Evolutionary conservation across 2,888 invertebrate species (phyloP).

Genomic region (Andrena praecox): DNA sequence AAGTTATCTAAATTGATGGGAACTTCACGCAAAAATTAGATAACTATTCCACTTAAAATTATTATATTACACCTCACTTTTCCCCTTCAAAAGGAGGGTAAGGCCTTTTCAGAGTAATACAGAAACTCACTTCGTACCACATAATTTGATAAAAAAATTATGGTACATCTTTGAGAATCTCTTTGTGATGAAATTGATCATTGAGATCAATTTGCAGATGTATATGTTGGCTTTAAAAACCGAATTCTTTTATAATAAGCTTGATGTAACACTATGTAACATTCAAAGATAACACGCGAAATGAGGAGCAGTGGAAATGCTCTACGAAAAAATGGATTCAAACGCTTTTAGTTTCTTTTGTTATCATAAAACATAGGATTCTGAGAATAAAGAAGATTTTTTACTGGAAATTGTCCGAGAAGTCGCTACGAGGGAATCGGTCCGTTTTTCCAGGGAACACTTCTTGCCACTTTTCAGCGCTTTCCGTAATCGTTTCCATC

Average conservation of each 20-base stretch:
- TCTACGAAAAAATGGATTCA: not conserved
- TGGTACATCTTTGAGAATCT: too few relatives aligned
- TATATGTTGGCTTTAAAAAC: too few relatives aligned
- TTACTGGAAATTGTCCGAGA: not conserved
- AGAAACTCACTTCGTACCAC: too few relatives aligned
- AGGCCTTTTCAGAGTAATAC: too few relatives aligned
- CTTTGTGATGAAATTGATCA: not conserved
- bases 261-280: not conserved
- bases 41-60: too few relatives aligned
- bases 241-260: not conserved
- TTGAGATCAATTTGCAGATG: too few relatives aligned
- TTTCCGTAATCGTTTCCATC: constrained; percentile 42
- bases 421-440: not conserved
- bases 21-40: too few relatives aligned
- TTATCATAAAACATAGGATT: not conserved
- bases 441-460: constrained; percentile 10
- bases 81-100: too few relatives aligned
- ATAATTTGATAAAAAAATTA: too few relatives aligned
- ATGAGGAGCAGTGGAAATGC: not conserved
- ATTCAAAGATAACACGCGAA: not conserved
- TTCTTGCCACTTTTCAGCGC: constrained; percentile 10
- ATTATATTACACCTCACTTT: too few relatives aligned
- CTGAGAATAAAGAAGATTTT: not conserved
- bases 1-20: too few relatives aligned
- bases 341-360: not conserved